Base-by-base conservation (phyloP, 2,113 vertebrate genomes). In the Rynchops niger region DNA sequence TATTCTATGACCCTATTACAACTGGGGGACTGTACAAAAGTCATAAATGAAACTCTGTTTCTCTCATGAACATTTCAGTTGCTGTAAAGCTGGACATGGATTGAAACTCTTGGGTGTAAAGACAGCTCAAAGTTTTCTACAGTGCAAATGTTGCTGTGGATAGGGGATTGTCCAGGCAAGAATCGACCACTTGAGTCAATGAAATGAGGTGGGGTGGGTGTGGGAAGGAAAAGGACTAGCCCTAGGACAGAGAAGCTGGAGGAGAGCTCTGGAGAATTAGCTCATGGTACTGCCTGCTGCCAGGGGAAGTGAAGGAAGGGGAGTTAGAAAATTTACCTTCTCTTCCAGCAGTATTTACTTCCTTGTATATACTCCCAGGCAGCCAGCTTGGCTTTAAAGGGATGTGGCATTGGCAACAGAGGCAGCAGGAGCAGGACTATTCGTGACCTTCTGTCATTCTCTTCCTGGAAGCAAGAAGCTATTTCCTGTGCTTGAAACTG, bases 261-360 rank as follows among this genome's bases (percentile, higher is more conserved):
- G 27, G 25, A 74, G 59, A 90, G 23, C 66, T 95, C 59, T 56
- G 52, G 70, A 90, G 90, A 82, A 92, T 94, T 93, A 96, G 70
- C 74, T 96, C 79, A 80, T 85, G 79, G 58, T 93, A 52, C 40
- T 82, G 53, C 53, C 58, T 92, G 40, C 78, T 95, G 79, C 82
- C 94, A 96, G 88, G 36, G 62, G 66, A 93, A 93, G 71, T 86
- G 79, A 95, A 95, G 53, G n/a, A 95, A 36, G 34, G 36, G 36
- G 86, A 86, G 88, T 40, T 40, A 86, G 81, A 90, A 91, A 82
- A 90, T 82, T 90, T 85, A 47, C 74, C 53, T 69, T 86, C 66
- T 40, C n/a, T 55, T 86, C 21, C 59, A 82, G 34, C 34, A 80
- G 58, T 61, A 50, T 88, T 92, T 88, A 49, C 65, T 22, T 88